phyloP scores from a whole-genome alignment of 92 coral and sea anemone genomes.

The Ricordea florida region DNA sequence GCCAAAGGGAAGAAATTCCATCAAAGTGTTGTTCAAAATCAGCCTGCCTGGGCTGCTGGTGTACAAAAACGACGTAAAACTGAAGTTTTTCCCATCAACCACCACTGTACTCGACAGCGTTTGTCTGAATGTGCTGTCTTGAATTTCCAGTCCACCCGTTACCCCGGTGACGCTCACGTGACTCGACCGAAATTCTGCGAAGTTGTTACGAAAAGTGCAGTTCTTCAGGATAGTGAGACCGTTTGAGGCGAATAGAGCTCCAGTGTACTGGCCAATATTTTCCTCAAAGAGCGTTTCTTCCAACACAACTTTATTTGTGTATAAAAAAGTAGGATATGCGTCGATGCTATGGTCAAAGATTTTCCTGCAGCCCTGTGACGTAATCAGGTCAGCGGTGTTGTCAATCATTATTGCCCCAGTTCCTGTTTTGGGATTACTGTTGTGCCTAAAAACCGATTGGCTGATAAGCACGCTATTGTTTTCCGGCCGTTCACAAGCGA shows the following conservation, averaged over 20 bases:
- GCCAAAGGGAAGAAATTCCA: neutral
- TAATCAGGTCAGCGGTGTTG: constrained; percentile 1
- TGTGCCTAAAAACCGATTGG: neutral
- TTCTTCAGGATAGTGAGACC: constrained; percentile 4
- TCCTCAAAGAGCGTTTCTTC: constrained; percentile 8
- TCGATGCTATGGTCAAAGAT: neutral
- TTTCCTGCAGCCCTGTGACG: neutral
- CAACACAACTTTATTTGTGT: constrained; percentile 12
- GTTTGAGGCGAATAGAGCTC: constrained; percentile 16
- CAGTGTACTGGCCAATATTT: constrained; percentile 14
- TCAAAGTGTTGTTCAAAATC: constrained; percentile 14
- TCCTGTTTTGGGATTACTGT: neutral
- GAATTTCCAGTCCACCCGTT: neutral
- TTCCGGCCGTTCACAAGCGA: neutral
- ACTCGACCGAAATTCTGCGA: constrained; percentile 14
- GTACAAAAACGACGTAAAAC: neutral
- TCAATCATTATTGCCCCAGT: constrained; percentile 34
- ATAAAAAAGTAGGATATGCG: neutral
- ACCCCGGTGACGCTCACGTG: constrained; percentile 13
- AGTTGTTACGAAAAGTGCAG: constrained; percentile 38
- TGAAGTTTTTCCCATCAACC: neutral
- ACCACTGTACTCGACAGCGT: neutral
- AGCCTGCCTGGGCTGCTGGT: constrained; percentile 22
- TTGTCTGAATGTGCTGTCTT: constrained; percentile 21
- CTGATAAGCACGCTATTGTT: neutral